These are phyloP conservation scores for Leistus spinibarbis DNA, from an alignment of 2,888 invertebrate species.

Conservation along the genomic window DNA sequence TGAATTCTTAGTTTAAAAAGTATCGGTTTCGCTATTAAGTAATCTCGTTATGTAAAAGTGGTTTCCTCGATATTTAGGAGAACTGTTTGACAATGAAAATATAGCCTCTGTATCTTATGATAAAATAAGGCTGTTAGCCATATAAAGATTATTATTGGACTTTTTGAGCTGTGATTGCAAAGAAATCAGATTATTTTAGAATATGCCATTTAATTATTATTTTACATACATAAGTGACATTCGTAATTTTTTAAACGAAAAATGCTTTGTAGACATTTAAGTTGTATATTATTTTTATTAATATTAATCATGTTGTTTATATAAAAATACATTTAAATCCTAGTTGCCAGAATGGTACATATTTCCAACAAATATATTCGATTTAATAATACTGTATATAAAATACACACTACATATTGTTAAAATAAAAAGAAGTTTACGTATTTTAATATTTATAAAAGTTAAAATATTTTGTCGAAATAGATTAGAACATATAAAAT, in stretches of 20 bases:
- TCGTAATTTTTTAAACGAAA: slow-evolving; percentile 2
- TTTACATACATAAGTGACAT: slow-evolving; percentile 17
- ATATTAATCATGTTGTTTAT: slow-evolving; percentile 2
- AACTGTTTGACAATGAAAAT: slow-evolving; percentile 2
- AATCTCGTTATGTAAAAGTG: not conserved
- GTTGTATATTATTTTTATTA: slow-evolving; percentile 6
- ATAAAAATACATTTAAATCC: not conserved
- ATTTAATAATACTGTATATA: slow-evolving; percentile 1
- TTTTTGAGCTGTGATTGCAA: slow-evolving; percentile 38
- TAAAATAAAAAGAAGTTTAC: not conserved
- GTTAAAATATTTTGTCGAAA: slow-evolving; percentile 29
- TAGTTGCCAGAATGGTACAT: slow-evolving; percentile 3
- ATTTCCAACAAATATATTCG: not conserved
- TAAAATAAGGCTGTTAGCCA: slow-evolving; percentile 33
- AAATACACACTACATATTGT: not conserved
- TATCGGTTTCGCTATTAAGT: not conserved
- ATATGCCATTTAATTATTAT: slow-evolving; percentile 23
- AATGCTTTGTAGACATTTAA: not conserved
- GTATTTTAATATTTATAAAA: slow-evolving; percentile 33
- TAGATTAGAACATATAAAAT: slow-evolving; percentile 16
- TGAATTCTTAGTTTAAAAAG: too few species aligned
- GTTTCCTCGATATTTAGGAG: not conserved
- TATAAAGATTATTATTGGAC: slow-evolving; percentile 33
- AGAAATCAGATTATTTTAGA: slow-evolving; percentile 22
- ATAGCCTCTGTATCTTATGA: slow-evolving; percentile 37